phyloP scores from a whole-genome alignment of 2,888 invertebrate species.

The Ornithoptera priamus region DNA sequence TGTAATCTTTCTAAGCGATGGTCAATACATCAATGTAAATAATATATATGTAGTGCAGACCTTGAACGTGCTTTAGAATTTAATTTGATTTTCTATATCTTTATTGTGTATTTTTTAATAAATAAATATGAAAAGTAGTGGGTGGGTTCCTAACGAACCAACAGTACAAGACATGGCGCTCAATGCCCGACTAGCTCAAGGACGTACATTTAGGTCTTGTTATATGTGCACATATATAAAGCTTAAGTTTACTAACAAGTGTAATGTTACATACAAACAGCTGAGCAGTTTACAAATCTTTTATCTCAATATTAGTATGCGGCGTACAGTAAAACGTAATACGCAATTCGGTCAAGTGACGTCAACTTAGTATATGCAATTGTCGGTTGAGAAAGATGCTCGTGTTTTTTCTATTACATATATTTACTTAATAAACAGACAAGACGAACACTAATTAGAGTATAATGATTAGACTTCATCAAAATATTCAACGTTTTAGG shows the following conservation, averaged over 20 bases:
- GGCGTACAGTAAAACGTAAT: slow-evolving; percentile 1
- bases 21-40: too few species aligned
- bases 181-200: slow-evolving; percentile 10
- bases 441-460: too few species aligned
- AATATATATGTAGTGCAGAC: too few species aligned
- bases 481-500: too few species aligned
- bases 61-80: too few species aligned
- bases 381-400: slow-evolving; percentile 6
- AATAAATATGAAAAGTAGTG: background rate
- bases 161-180: background rate
- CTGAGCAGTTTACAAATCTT: slow-evolving; percentile 15
- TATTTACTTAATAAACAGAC: background rate
- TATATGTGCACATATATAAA: too few species aligned
- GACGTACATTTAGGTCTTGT: slow-evolving; percentile 14
- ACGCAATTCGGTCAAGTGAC: slow-evolving; percentile 23
- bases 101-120: too few species aligned
- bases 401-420: background rate
- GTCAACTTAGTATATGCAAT: slow-evolving; percentile 16
- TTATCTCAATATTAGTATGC: slow-evolving; percentile 25
- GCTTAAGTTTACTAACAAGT: too few species aligned
- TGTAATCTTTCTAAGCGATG: too few species aligned
- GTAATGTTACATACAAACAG: slow-evolving; percentile 14
- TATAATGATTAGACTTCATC: too few species aligned
- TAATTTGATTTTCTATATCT: too few species aligned
- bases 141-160: background rate